phyloP scores from a whole-genome alignment of 2,888 invertebrate species.

The Helicoverpa assulta region DNA sequence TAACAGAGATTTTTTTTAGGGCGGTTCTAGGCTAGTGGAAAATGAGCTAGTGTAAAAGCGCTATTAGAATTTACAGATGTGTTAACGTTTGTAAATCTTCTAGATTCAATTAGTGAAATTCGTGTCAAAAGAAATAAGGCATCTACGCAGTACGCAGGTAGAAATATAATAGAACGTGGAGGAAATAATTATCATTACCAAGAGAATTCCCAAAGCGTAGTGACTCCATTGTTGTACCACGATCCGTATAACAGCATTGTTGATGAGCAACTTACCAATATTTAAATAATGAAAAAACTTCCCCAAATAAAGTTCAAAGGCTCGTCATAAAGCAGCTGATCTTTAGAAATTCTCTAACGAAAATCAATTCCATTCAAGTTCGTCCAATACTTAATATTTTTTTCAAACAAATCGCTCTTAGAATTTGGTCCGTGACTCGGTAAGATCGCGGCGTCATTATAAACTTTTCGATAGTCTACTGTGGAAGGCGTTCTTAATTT shows the following conservation, averaged over 20 bases:
- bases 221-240: neutral
- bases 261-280: neutral
- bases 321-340: neutral
- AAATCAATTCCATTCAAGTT: conserved; percentile 1
- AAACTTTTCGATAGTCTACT: conserved; percentile 48
- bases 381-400: conserved; percentile 3
- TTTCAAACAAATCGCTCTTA: conserved; percentile 12
- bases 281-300: neutral
- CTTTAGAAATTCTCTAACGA: neutral
- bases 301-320: neutral
- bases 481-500: conserved; percentile 25
- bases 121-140: neutral
- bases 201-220: neutral
- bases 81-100: neutral
- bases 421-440: conserved; percentile 29
- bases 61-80: neutral
- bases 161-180: neutral
- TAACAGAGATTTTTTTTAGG: neutral
- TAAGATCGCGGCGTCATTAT: conserved; percentile 42
- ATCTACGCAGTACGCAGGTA: neutral
- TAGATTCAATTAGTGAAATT: conserved; percentile 1
- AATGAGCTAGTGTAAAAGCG: too few relatives aligned
- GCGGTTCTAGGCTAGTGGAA: too few relatives aligned
- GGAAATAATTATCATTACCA: conserved; percentile 1
- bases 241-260: conserved; percentile 1